Evolutionary conservation across 2,797 vertebrate species (phyloP), one percentile per base, ranked within the genome.

Genomic region (Gymnodraco acuticeps): DNA sequence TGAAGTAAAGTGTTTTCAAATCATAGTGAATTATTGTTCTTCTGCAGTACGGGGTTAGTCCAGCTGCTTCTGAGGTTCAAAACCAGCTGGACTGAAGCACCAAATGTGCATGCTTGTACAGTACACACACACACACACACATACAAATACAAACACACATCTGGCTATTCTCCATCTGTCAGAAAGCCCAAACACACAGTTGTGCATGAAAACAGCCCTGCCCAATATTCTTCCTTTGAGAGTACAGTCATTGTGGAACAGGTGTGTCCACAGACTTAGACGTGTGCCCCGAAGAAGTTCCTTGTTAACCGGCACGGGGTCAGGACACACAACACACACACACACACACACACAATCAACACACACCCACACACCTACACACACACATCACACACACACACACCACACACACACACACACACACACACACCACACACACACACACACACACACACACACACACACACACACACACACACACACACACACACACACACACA

Each of bases 131-230:
- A 65, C 52, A 70, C 54, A 80, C 53, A 38, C 38, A 38, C 12
- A 66, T 56, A 65, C 38, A 38, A 73, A 84, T 45, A 7, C 46
- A 16, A 55, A 80, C 48, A 48, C 33, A 42, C 14, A 70, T 69
- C 74, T 90, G 78, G 83, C 83, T 67, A 4, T 71, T 72, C 67
- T 89, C 82, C 82, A 87, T 81, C 75, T 89, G 87, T 67, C 90
- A 88, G 73, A 60, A 43, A 83, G 83, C 70, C 82, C 61, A 76
- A 87, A 74, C 73, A 83, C 53, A 68, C 81, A 90, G 64, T 70
- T 52, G 54, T 75, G 87, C 72, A 7, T 87, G 73, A 78, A 84
- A 81, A 83, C 83, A 74, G 45, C 52, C 74, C 80, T 75, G 77
- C 65, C 80, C 70, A 87, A 71, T 54, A 75, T 75, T 80, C 41